phyloP scores from a whole-genome alignment of 2,113 vertebrate genomes.

The Zosterops japonicus region DNA sequence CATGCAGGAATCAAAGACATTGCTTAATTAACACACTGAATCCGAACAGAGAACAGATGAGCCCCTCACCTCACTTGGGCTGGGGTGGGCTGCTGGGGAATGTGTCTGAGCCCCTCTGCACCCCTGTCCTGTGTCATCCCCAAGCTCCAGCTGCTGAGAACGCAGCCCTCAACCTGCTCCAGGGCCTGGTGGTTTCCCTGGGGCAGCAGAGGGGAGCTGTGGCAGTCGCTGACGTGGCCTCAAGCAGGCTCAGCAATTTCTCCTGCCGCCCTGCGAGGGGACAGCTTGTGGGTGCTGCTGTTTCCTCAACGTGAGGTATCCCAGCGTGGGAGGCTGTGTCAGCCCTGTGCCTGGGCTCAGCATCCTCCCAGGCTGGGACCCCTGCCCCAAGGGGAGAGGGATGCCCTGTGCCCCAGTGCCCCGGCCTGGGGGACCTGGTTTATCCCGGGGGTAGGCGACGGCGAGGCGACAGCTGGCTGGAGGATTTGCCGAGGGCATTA shows the following conservation, averaged over 20 bases:
- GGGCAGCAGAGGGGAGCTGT: neutral
- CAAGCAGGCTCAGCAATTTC: neutral
- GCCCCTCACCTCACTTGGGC: neutral
- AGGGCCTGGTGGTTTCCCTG: neutral
- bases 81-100: neutral
- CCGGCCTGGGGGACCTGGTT: neutral
- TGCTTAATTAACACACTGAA: neutral
- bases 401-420: neutral
- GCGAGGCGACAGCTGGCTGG: constrained; percentile 79
- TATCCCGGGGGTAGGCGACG: neutral
- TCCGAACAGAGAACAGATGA: neutral
- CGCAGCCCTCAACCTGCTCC: neutral
- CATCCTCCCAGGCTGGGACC: neutral
- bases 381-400: neutral
- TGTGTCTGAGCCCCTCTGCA: neutral
- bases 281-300: neutral
- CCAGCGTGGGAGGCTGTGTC: neutral
- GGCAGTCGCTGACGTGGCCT: constrained; percentile 17
- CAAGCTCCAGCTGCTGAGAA: neutral
- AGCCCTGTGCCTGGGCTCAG: neutral
- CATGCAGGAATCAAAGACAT: neutral
- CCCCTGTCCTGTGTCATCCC: neutral
- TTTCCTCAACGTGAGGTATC: neutral
- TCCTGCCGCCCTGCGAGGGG: neutral
- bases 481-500: constrained; percentile 88